These are phyloP conservation scores for Pseudococcus longispinus DNA, from an alignment of 2,888 invertebrate species.

Conservation along the genomic window DNA sequence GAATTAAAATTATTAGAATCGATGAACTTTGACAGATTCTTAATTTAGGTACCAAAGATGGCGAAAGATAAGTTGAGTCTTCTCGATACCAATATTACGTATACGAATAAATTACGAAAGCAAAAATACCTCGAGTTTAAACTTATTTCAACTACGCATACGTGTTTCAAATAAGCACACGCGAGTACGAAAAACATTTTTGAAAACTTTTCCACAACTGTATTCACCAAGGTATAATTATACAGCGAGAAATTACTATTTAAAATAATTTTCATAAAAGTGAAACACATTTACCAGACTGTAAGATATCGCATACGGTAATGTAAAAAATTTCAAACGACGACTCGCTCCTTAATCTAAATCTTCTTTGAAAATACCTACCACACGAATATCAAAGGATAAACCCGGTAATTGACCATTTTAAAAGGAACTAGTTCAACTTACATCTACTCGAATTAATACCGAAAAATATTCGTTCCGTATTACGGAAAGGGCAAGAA, in stretches of 20 bases:
- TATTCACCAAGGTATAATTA: background rate
- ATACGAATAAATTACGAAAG: background rate
- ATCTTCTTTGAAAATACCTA: no score
- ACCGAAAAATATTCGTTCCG: background rate
- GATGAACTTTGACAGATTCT: background rate
- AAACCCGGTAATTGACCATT: background rate
- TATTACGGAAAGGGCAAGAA: background rate
- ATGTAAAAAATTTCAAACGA: background rate
- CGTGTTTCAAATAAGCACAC: background rate
- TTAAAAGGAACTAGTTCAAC: background rate
- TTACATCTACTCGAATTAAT: background rate
- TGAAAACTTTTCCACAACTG: background rate
- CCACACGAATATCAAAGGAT: no score
- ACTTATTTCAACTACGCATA: background rate
- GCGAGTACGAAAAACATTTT: background rate
- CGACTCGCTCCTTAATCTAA: no score
- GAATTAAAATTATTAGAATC: background rate
- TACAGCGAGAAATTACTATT: background rate
- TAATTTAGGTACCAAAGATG: background rate
- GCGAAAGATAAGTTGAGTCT: background rate
- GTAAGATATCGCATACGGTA: background rate
- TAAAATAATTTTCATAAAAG: background rate
- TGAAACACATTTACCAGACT: background rate
- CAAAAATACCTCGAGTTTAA: background rate
- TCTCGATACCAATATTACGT: background rate